Base-by-base conservation (phyloP, 2,888 invertebrate genomes). In the Scaptodrosophila latifasciaeformis region DNA sequence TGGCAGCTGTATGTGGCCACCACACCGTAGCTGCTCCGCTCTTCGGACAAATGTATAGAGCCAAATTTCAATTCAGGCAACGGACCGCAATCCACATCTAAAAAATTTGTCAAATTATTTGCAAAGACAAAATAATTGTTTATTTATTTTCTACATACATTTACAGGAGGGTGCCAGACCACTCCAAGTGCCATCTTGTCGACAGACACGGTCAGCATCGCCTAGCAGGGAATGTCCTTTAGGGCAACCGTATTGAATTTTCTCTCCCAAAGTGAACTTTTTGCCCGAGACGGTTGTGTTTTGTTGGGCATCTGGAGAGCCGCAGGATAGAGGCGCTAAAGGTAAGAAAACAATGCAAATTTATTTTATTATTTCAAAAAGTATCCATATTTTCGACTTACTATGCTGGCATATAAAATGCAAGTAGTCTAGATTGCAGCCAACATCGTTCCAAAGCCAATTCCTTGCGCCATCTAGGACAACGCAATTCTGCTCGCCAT, bases 371-470 rank as follows among this genome's bases (percentile, higher is more conserved):
- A 29, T 40, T 49, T 17, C 9, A 17, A 15, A 12, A 10, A 1
- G 9, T 12, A 43, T 47, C 3, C 37, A 30, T 39, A 13, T 12
- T 15, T 17, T 39, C 2, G 7, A 90, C 92, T 91, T 88, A 95
- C 95, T 90, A 88, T 94, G 93, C 87, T 96, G 95, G 87, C 96
- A 96, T 82, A 96, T 94, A 92, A 96, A 96, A 86, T 95, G 95
- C 52, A 96, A 88, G 81, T 96, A 96, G 87, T 96, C 96, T 54
- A 96, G 89, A 86, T 96, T 96, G 84, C 96, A 96, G 47, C 96
- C 96, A 18, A 96, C 96, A 86, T 96, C 96, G 85, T 96, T 96
- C 96, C 96, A 96, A 0, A 93, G 88, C 96, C 96, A 96, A 58
- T 92, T 91, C 44, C 95, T 89, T 0, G 94, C 96, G 1, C 96